Percentiles rank a stretch among this genome's conserved stretches.
Evolutionary conservation across 2,797 vertebrate species (phyloP).

Genomic region (Anabacerthia variegaticeps): DNA sequence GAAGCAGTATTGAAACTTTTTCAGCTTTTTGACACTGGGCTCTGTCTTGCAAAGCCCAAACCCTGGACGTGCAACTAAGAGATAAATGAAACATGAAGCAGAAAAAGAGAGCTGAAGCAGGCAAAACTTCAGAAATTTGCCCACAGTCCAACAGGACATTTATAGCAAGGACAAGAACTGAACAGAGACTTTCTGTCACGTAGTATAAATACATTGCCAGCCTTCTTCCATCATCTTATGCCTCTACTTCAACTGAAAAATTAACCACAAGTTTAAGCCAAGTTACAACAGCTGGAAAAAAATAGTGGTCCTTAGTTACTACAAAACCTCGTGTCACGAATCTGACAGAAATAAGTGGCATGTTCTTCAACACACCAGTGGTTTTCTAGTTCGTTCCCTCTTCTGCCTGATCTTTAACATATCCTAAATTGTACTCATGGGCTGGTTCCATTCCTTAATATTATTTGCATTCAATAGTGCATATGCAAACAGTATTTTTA

Average conservation of each 20-base stretch:
- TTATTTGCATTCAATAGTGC: slow-evolving; percentile 27
- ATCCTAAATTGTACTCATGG: background rate
- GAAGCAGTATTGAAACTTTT: background rate
- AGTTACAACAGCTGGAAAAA: slow-evolving; percentile 13
- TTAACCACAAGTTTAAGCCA: background rate
- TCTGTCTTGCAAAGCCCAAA: background rate
- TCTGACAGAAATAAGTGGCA: background rate
- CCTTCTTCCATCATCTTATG: background rate
- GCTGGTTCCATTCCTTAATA: background rate
- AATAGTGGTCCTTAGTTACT: background rate
- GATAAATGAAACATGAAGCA: slow-evolving; percentile 2
- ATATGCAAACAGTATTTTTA: slow-evolving; percentile 55
- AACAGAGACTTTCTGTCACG: background rate
- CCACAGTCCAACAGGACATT: background rate
- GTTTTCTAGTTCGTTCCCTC: background rate
- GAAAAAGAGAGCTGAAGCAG: background rate
- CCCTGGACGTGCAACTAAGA: background rate
- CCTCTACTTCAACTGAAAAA: slow-evolving; percentile 18
- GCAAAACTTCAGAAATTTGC: background rate
- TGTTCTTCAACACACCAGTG: background rate
- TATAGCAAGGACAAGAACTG: background rate
- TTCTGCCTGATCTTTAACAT: background rate
- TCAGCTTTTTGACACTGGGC: background rate
- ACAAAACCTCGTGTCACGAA: background rate
- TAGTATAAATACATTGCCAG: background rate